Evolutionary conservation across 2,113 vertebrate species (phyloP), one percentile per base, ranked within the genome.

Genomic region (Polyodon spathula): DNA sequence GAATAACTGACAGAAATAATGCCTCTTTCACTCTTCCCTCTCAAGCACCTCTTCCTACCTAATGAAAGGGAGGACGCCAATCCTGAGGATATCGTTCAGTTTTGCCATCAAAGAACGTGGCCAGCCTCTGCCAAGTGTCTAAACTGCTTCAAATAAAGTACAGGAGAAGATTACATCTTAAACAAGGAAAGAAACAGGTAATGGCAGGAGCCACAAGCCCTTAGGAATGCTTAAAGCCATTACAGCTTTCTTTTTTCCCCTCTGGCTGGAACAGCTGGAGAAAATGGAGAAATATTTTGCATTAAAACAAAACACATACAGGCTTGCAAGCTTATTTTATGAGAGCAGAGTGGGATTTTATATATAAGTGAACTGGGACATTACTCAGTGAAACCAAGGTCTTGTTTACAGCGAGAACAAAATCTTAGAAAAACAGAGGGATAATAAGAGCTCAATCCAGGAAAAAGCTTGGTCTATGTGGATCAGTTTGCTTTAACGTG

Each of bases 1-100:
- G 60, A 56, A 42, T 71, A 58, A 60, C 59, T 62, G 62, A 67
- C 63, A 61, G 60, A 70, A 66, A 71, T 54, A 40, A 56, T 37
- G 56, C 67, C 63, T 61, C 60, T 14, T 56, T 58, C 54, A 56
- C 57, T 62, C 40, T 63, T 56, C 62, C 37, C 62, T 37, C 56
- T 66, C 53, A 63, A 69, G 67, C 51, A 66, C 56, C 60, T 62
- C 60, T 62, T 63, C 52, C 57, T 27, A 50, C 46, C 51, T 69
- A 62, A 69, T 63, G 63, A 60, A 63, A 66, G 48, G 54, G 14
- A 48, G 61, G 44, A 40, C 44, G 37, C 5, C 56, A 37, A 56
- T 56, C 53, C 64, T 52, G 41, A 11, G 11, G 43, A 54, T 40
- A 11, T 38, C 41, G 14, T 43, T 60, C 12, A 16, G 37, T 14